A percentile compares a stretch with the other conserved stretches of the same genome.
Conservation (phyloP, 1,140 invertebrate genomes). For the Magallana angulata region DNA sequence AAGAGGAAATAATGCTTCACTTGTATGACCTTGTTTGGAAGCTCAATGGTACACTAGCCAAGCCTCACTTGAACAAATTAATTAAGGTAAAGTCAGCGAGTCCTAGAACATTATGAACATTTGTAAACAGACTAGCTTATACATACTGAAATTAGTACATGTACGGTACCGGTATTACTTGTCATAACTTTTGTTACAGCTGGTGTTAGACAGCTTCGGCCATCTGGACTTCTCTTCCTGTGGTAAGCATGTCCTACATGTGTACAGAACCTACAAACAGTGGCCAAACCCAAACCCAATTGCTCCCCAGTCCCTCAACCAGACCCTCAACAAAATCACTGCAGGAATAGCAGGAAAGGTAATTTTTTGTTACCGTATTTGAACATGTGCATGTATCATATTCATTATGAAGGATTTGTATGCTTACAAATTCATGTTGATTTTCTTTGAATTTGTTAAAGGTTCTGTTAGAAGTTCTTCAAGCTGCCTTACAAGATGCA, state of each 20-base stretch:
- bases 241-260: not conserved
- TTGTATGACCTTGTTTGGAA: conserved; percentile 18
- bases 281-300: not conserved
- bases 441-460: not conserved
- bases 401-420: too few species aligned
- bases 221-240: not conserved
- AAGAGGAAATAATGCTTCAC: not conserved
- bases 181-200: not conserved
- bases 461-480: not conserved
- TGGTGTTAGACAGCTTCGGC: conserved; percentile 2
- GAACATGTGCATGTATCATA: too few species aligned
- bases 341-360: conserved; percentile 4
- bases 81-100: not conserved
- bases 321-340: not conserved
- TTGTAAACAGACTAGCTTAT: too few species aligned
- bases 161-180: too few species aligned
- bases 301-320: not conserved
- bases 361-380: not conserved
- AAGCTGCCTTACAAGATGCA: conserved; percentile 8
- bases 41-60: not conserved
- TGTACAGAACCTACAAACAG: not conserved
- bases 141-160: too few species aligned
- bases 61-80: not conserved
- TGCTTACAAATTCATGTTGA: too few species aligned
- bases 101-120: too few species aligned